Percentiles rank a stretch among this genome's conserved stretches.
phyloP scores from a whole-genome alignment of 2,888 invertebrate species.

The Autographa gamma region DNA sequence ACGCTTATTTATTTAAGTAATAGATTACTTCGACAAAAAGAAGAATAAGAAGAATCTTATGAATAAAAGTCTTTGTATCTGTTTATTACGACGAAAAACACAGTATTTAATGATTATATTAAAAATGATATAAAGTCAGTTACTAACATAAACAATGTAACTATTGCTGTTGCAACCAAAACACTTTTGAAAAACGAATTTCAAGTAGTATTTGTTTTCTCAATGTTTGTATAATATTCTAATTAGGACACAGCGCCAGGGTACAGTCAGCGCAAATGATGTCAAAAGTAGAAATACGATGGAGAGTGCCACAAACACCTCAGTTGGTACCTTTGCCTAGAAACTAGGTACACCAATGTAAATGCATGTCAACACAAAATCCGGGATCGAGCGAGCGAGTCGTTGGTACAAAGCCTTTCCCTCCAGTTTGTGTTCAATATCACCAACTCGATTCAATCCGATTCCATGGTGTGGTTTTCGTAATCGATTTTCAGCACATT shows the following conservation, averaged over 20 bases:
- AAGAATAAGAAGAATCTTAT: too few relatives aligned
- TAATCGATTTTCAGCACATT: slow-evolving; percentile 3
- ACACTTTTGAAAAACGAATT: neutral
- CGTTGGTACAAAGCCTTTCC: neutral
- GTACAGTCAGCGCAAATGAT: slow-evolving; percentile 48
- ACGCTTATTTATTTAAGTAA: neutral
- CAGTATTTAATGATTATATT: too few relatives aligned
- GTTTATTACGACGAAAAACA: too few relatives aligned
- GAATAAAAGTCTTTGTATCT: too few relatives aligned
- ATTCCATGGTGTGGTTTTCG: neutral
- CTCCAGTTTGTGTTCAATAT: neutral
- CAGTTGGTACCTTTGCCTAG: slow-evolving; percentile 18
- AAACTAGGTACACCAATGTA: slow-evolving; percentile 27
- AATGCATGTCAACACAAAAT: slow-evolving; percentile 13
- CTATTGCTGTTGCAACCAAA: too few relatives aligned
- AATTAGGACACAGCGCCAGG: slow-evolving; percentile 20
- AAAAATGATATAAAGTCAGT: neutral
- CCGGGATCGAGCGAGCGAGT: neutral
- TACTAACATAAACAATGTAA: too few relatives aligned
- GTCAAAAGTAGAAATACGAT: slow-evolving; percentile 46
- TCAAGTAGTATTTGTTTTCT: too few relatives aligned
- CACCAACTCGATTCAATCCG: neutral
- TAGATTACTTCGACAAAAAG: neutral
- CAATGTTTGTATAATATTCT: neutral
- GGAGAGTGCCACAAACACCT: slow-evolving; percentile 10